Evolutionary conservation across 2,797 vertebrate genomes (phyloP), one percentile per base, ranked within the genome.

Genomic region (Microctenopoma stevenorrisi): DNA sequence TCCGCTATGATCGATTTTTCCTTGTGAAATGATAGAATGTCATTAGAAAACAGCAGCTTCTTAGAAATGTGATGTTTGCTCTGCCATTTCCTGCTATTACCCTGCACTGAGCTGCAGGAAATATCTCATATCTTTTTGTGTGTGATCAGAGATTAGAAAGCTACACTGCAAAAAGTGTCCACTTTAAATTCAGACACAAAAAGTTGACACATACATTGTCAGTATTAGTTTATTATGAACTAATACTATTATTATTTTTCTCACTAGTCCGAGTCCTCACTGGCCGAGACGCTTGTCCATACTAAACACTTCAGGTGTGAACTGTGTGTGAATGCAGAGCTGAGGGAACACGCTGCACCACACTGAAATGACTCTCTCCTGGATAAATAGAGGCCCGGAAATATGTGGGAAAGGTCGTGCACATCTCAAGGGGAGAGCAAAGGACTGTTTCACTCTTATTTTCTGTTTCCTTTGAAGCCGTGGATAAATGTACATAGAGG

Each of bases 361-460:
- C 15, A 42, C 54, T 58, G 55, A 62, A 63, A 74, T 64, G 69
- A 8, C 4, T 25, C 50, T 80, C 53, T 51, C 48, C 40, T 68
- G 77, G 80, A 82, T 81, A 88, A 84, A 85, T 63, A 71, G 64
- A 72, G 44, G 51, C 61, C 82, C 16, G 56, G 68, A 76, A 74
- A 82, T 74, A 37, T 76, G 64, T 48, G 16, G 74, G 78, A 80
- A 83, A 82, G 79, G 81, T 89, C 83, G 74, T 35, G 6, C 37
- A 37, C 50, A 52, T 77, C 84, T 83, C 81, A 72, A 37, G 68
- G 62, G 65, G 63, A 65, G 40, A 57, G 62, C 46, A 33, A 56
- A 71, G 68, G 59, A 72, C 60, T 70, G 69, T 76, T 86, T 80
- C 63, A 58, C 72, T 85, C 78, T 81, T 68, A 69, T 82, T 68